Base-by-base conservation (phyloP, 2,113 vertebrate species). In the Strigops habroptila region DNA sequence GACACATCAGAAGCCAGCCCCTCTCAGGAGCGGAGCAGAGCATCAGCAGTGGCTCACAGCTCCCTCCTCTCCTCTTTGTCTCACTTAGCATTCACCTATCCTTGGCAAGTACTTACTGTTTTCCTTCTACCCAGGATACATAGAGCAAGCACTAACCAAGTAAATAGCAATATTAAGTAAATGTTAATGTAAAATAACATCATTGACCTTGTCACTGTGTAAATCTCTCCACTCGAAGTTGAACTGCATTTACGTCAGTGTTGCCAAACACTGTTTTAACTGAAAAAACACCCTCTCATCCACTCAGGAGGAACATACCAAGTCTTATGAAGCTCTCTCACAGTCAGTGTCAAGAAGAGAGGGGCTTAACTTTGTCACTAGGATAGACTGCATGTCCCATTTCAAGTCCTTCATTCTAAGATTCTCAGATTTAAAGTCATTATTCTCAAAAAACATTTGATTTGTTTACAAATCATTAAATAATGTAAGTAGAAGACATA, bases 31-130 rank as follows among this genome's bases (percentile, higher is more conserved):
- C 43, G 67, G n/a, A 37, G 49, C 23, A 46, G 22, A 22, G 30
- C 55, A 48, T 18, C 37, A 57, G 48, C 62, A 48, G 33, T 1
- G 0, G 18, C 63, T 59, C 43, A 13, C 6, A 0, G 0, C 51
- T 70, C 44, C 23, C 49, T 87, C 25, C 52, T 21, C 41, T 18
- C 11, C 28, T 18, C 55, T 60, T 52, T 10, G 27, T 51, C 71
- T 75, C 49, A 28, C 35, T 46, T 30, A 33, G 19, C 24, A 27
- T 53, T 55, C 55, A 23, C 16, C 62, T 62, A 18, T 33, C 22
- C 10, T 53, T 77, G n/a, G 52, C 44, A 89, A 52, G n/a, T 51
- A 52, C 41, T 74, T 48, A 18, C 8, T 1, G 0, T 24, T 57
- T 80, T 53, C 51, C 30, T 46, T 49, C 48, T 51, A 60, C 19